Evolutionary conservation across 2,888 invertebrate genomes (phyloP).

Genomic region (Nemotelus nigrinus): DNA sequence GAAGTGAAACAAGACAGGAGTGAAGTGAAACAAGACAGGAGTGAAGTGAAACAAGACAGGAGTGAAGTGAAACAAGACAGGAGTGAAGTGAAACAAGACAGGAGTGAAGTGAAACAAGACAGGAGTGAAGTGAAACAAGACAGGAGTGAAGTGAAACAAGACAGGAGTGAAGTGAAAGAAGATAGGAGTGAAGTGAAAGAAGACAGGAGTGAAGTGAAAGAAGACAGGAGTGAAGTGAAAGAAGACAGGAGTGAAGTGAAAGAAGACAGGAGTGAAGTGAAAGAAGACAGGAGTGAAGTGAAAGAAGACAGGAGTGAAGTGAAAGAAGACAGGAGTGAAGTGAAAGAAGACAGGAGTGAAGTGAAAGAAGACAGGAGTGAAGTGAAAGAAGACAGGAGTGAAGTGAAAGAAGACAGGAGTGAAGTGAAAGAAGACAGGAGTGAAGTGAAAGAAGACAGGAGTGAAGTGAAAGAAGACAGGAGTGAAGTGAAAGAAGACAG

Average conservation of each 20-base stretch:
- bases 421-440: neutral
- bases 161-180: too few relatives aligned
- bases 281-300: neutral
- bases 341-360: neutral
- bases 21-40: too few relatives aligned
- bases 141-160: too few relatives aligned
- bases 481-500: conserved; percentile 35
- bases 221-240: too few relatives aligned
- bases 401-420: neutral
- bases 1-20: too few relatives aligned
- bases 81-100: too few relatives aligned
- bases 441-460: neutral
- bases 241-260: neutral
- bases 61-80: too few relatives aligned
- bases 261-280: neutral
- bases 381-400: neutral
- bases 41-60: neutral
- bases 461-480: conserved; percentile 43
- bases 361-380: neutral
- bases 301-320: neutral
- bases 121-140: too few relatives aligned
- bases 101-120: too few relatives aligned
- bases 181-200: too few relatives aligned
- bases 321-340: neutral
- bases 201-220: too few relatives aligned